A percentile compares a stretch with the other conserved stretches of the same genome.
Evolutionary conservation across 1,140 invertebrate species (phyloP).

Genomic region (Drosophila ambigua): DNA sequence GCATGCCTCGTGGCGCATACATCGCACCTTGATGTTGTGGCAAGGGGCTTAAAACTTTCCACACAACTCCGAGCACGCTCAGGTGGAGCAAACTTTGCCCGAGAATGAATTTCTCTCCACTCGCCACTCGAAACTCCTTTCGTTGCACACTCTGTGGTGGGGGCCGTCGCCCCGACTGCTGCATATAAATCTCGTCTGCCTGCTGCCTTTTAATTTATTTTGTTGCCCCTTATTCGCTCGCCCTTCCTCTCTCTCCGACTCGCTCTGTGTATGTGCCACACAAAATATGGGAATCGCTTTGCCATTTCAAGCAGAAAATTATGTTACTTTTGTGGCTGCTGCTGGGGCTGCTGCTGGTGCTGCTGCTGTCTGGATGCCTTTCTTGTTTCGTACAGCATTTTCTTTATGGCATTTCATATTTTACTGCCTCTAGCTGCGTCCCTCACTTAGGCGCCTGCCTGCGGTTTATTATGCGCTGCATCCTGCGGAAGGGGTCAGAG

Average conservation of each 20-base stretch:
- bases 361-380: constrained; percentile 18
- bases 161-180: too few species aligned
- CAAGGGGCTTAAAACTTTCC: constrained; percentile 6
- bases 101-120: constrained; percentile 27
- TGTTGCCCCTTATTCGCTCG: background rate
- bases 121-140: constrained; percentile 36
- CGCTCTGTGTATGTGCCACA: constrained; percentile 15
- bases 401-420: constrained; percentile 70
- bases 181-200: constrained; percentile 32
- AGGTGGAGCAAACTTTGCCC: constrained; percentile 35
- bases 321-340: constrained; percentile 63
- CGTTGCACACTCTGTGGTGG: constrained; percentile 2
- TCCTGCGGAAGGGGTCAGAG: too few species aligned
- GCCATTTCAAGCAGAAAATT: constrained; percentile 67
- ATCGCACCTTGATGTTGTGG: constrained; percentile 57
- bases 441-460: constrained; percentile 2
- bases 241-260: background rate
- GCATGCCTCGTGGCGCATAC: constrained; percentile 50
- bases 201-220: constrained; percentile 32
- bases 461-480: constrained; percentile 41
- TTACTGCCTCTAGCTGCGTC: constrained; percentile 33
- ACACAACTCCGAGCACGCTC: constrained; percentile 15
- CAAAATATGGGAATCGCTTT: constrained; percentile 58
- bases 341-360: constrained; percentile 19
- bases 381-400: constrained; percentile 29